Evolutionary conservation across 2,113 vertebrate species (phyloP), one percentile per base, ranked within the genome.

Genomic region (Cavia porcellus): DNA sequence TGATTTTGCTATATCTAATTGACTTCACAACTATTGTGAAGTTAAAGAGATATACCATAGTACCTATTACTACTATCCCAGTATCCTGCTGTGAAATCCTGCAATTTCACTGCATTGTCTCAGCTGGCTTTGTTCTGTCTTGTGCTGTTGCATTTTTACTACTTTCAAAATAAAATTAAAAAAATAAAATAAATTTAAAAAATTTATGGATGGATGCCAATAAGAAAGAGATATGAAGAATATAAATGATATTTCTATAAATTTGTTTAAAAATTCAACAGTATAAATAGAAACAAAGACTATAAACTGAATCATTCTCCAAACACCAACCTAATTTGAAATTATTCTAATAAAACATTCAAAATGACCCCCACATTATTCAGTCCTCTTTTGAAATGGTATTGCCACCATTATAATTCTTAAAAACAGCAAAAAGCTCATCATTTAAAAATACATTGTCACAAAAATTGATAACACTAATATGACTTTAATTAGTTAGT

Each of bases 401-500:
- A 42, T 38, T 62, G 75, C 80, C 62, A 80, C 30, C 42, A 70
- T 66, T 42, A 87, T 35, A 82, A 68, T 85, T 89, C 70, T 96
- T 80, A 96, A 93, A 90, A 89, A 81, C 4, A 89, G 28, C 42
- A 88, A 83, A 93, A 90, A 75, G 25, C 45, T 70, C 45, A 89
- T 61, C 32, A 68, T 91, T 88, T 50, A 97, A 64, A 38, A 92
- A 25, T n/a, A 83, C 10, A 77, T 13, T 64, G n/a, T 86, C 35
- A 55, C 11, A 61, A 42, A 47, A 92, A 96, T 13, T 74, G n/a
- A 88, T 38, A 83, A 4, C 42, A 74, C 64, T 74, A 89, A 97
- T 81, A 83, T 70, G 32, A 95, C 68, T 92, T 94, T 96, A 96
- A 95, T 86, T 89, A 59, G n/a, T 47, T 59, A 50, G 57, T 94